These are phyloP conservation scores for Calcarius lapponicus DNA, from an alignment of 2,797 vertebrate genomes.

Conservation along the genomic window DNA sequence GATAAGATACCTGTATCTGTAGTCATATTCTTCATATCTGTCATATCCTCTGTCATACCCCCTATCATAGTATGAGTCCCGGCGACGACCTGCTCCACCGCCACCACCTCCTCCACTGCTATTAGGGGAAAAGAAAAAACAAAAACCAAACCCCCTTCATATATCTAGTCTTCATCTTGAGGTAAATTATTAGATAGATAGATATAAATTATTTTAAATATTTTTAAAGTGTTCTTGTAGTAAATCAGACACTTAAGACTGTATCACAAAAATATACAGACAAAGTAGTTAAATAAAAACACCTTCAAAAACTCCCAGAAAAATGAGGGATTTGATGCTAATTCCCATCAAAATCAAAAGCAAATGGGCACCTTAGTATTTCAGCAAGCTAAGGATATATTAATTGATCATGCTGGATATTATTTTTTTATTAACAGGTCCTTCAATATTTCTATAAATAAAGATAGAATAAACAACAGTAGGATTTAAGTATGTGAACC, in stretches of 20 bases:
- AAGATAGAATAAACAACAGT: background rate
- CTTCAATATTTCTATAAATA: background rate
- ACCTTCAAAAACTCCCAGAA: background rate
- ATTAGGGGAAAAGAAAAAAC: background rate
- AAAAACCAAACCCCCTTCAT: background rate
- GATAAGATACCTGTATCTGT: slow-evolving; percentile 84
- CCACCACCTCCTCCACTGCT: slow-evolving; percentile 79
- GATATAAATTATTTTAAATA: background rate
- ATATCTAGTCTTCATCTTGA: background rate
- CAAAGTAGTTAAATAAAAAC: background rate
- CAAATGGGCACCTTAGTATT: background rate
- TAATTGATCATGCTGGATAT: background rate
- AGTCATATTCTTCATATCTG: slow-evolving; percentile 90
- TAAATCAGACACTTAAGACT: background rate
- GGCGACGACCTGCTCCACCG: slow-evolving; percentile 80
- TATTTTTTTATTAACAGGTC: background rate
- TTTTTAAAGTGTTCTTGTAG: background rate
- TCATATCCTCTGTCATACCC: slow-evolving; percentile 88
- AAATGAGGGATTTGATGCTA: background rate
- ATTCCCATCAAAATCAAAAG: background rate
- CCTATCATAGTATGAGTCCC: slow-evolving; percentile 85
- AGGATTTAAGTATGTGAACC: background rate
- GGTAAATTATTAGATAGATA: background rate
- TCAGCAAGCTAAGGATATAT: background rate
- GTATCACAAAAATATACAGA: background rate